phyloP scores from a whole-genome alignment of 2,888 invertebrate genomes.

The Mamestra brassicae region DNA sequence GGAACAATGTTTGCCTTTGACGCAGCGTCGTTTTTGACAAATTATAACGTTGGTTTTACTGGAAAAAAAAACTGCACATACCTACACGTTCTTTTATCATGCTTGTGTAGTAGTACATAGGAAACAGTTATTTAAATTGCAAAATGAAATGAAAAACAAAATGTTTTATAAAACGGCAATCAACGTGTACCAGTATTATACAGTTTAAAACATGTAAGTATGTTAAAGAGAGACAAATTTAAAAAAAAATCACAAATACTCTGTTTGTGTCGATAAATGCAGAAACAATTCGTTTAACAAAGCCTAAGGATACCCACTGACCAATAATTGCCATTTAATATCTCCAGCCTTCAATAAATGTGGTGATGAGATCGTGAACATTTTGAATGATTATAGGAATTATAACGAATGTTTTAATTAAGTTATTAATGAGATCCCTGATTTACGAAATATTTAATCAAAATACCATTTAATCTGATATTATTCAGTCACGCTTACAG shows the following conservation, averaged over 20 bases:
- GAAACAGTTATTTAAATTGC: neutral
- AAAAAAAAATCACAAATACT: neutral
- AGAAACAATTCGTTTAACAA: slow-evolving; percentile 2
- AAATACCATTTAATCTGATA: neutral
- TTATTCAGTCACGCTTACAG: neutral
- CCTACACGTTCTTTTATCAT: neutral
- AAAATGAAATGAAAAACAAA: neutral
- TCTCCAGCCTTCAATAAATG: slow-evolving; percentile 12
- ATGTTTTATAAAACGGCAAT: neutral
- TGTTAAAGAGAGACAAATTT: neutral
- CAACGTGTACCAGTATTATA: too few relatives aligned
- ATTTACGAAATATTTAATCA: neutral
- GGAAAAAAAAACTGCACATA: neutral
- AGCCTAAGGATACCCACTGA: too few relatives aligned
- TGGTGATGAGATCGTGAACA: neutral
- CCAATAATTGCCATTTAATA: slow-evolving; percentile 20
- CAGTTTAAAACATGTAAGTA: neutral
- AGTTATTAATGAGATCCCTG: slow-evolving; percentile 3
- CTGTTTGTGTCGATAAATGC: neutral
- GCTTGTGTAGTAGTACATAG: neutral
- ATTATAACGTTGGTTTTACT: slow-evolving; percentile 18
- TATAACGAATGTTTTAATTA: slow-evolving; percentile 18
- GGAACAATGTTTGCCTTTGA: slow-evolving; percentile 18
- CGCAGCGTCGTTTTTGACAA: slow-evolving; percentile 12
- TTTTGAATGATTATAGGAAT: slow-evolving; percentile 1